These are phyloP conservation scores for Eurystomus glaucurus DNA, from an alignment of 2,797 vertebrate species.

Conservation along the genomic window DNA sequence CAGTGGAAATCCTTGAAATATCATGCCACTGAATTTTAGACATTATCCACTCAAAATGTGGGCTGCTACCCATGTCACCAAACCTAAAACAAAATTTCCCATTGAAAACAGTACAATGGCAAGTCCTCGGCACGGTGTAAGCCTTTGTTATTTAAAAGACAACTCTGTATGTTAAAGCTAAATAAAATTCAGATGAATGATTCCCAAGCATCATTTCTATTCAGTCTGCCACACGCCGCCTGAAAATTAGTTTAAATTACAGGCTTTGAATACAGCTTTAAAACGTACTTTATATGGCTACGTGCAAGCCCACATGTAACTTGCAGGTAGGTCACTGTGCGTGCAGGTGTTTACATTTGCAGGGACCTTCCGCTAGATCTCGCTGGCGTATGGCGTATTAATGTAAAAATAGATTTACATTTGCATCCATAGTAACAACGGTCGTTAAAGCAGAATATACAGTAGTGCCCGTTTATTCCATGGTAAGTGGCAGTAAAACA, in stretches of 20 bases:
- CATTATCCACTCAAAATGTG: background rate
- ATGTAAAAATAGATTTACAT: conserved; percentile 1
- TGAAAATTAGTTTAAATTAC: background rate
- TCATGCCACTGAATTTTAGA: background rate
- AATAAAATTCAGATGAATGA: background rate
- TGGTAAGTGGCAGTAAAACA: background rate
- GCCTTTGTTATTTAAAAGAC: background rate
- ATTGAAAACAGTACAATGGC: background rate
- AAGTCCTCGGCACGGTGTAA: background rate
- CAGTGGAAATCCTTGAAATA: background rate
- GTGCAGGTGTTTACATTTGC: conserved; percentile 21
- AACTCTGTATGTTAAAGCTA: background rate
- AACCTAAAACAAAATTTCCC: background rate
- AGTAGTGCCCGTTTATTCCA: rapidly evolving
- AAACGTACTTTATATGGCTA: background rate
- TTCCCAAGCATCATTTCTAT: background rate
- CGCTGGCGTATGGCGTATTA: background rate
- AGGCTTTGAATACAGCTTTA: background rate
- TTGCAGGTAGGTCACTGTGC: conserved; percentile 17
- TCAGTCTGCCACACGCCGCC: background rate
- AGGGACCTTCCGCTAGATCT: background rate
- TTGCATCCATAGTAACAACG: conserved; percentile 39
- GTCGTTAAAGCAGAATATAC: background rate
- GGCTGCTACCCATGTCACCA: background rate
- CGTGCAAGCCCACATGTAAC: background rate